Percentiles rank a stretch among this genome's conserved stretches.
Conservation (phyloP, 2,113 vertebrate species). For the Nothobranchius kuhntae region DNA sequence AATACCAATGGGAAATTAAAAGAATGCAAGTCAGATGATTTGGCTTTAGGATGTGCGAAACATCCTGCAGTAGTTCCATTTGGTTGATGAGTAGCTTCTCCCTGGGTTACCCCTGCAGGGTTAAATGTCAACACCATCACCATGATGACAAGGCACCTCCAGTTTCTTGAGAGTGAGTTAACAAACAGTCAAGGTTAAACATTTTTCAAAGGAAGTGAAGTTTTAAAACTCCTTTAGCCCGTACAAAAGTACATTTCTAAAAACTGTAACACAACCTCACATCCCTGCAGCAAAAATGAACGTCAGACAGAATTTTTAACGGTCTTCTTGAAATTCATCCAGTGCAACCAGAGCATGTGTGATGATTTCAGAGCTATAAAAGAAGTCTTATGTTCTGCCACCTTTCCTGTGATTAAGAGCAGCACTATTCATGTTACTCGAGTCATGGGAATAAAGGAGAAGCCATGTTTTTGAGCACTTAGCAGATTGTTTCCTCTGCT, state of each 20-base stretch:
- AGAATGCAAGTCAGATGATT: no score
- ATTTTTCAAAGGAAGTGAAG: conserved; percentile 66
- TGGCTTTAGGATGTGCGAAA: not conserved
- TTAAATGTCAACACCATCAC: conserved; percentile 22
- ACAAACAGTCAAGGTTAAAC: conserved; percentile 59
- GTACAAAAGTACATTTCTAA: conserved; percentile 85
- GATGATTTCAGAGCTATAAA: conserved; percentile 76
- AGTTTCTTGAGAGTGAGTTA: conserved; percentile 48
- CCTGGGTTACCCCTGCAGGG: not conserved
- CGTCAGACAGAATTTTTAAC: conserved; percentile 94
- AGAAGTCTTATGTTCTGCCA: conserved; percentile 66
- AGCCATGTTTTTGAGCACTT: conserved; percentile 43
- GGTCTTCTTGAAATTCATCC: conserved; percentile 88
- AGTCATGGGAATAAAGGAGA: conserved; percentile 52
- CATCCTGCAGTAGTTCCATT: no score
- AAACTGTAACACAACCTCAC: conserved; percentile 87
- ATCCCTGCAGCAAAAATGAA: conserved; percentile 88
- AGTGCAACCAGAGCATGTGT: conserved; percentile 71
- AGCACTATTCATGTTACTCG: conserved; percentile 58
- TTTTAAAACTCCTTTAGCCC: conserved; percentile 77
- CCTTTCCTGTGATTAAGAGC: conserved; percentile 62
- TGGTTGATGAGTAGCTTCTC: no score
- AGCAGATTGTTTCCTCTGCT: conserved; percentile 15
- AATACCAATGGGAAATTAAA: no score
- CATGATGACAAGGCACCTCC: conserved; percentile 52